Evolutionary conservation across 2,888 invertebrate species (phyloP), one percentile per base, ranked within the genome.

Genomic region (Heliconius ethilla): DNA sequence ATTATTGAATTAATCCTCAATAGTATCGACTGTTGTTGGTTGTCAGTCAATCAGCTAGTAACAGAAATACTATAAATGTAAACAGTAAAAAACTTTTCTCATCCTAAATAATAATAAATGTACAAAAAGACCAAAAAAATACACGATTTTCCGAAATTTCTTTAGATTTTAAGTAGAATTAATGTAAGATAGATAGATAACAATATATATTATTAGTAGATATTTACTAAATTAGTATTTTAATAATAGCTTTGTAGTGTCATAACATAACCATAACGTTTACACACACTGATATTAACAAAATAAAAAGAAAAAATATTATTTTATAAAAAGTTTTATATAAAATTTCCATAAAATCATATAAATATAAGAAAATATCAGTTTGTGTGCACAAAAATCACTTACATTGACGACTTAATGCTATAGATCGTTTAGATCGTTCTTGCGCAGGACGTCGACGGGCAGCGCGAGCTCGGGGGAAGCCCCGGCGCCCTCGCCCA

Each of bases 401-500:
- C 82, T 83, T 87, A 89, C 93, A 93, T 93, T 89, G 87, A 89
- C 84, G 87, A 90, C 87, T 85, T 89, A 92, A 92, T 90, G 86
- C 92, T 90, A 89, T 91, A 87, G 93, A 91, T 92, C 93, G 93
- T 90, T 88, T 91, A 94, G 94, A 92, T 93, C 94, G 81, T 94
- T 93, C 90, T 91, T 94, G 87, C 93, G 93, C 90, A 94, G 94
- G 90, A 93, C 94, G n/a, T 94, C 94, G 15, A 94, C 94, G 81
- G 94, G 94, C 55, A 94, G 94, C 76, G 93, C 93, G 11, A 94
- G 94, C 78, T 94, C 94, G 0, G 93, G 94, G 5, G 94, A 94
- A 82, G 94, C 91, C 13, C 94, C 95, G 0, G 91, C 94, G 4
- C 94, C 94, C 0, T 94, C 94, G 0, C 95, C 97, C 40, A 98